Base-by-base conservation (phyloP, 2,113 vertebrate species). In the Egretta garzetta region DNA sequence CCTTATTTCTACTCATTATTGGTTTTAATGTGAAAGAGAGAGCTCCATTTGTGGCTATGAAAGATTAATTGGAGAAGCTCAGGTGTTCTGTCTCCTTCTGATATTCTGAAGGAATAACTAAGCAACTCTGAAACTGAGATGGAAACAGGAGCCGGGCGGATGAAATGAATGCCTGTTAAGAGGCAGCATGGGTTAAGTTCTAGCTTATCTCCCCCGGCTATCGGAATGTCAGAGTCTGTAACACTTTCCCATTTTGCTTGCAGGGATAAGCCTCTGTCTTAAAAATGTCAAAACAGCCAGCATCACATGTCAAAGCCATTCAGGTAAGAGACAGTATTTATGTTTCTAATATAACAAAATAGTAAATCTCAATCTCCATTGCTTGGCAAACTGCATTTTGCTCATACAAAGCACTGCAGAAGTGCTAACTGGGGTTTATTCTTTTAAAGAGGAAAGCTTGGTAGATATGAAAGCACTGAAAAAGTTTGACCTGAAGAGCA, bases 231-330 rank as follows among this genome's bases (percentile, higher is more conserved):
- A 96, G 94, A 96, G 90, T 93, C 83, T 95, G 90, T 97, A 94
- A 98, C 97, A 96, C 96, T 96, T 97, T 97, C 97, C 96, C 68
- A 60, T 95, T 98, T 98, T 96, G 96, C 93, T 98, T 98, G 96
- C 97, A 98, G 98, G 97, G 95, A 95, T 97, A 98, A 98, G 93
- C 95, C 94, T 71, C 88, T 96, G 90, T 86, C 20, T 77, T 95
- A 97, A 99, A 97, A 96, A 99, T 99, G 99, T 99, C 99, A 96
- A 99, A 99, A 97, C 99, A 99, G 97, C 99, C 99, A 90, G 98
- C 99, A 13, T 99, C 99, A 97, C 99, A 99, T 98, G 99, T 99
- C 92, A 99, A 99, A 98, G 98, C 99, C 98, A 99, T 99, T 95
- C 99, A 99, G 99, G 99, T 99, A 99, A 99, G 99, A 96, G 70